A percentile compares a stretch with the other conserved stretches of the same genome.
Conservation (phyloP, 2,888 invertebrate species). For the Altica lythri region DNA sequence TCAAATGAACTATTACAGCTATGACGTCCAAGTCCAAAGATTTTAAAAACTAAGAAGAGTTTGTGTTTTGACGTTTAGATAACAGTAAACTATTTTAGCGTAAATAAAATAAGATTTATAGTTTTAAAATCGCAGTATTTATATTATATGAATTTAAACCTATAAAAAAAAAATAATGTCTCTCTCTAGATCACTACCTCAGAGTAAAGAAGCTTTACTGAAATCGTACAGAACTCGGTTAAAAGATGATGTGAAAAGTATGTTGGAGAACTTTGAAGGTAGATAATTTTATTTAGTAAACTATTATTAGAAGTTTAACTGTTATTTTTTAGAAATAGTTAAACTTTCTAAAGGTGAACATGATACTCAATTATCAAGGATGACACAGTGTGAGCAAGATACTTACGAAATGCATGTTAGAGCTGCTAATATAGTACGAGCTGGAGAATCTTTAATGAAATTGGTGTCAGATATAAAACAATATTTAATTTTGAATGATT, state of each 20-base stretch:
- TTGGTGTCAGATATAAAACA: conserved; percentile 97
- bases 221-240: conserved; percentile 93
- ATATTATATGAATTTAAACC: not conserved
- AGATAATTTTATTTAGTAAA: no score
- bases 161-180: conserved; percentile 26
- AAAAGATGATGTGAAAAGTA: conserved; percentile 96
- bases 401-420: conserved; percentile 97
- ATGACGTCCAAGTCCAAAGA: no score
- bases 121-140: no score
- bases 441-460: conserved; percentile 96
- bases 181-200: conserved; percentile 71
- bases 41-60: no score
- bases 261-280: conserved; percentile 97
- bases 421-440: conserved; percentile 94
- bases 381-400: conserved; percentile 93
- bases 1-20: no score
- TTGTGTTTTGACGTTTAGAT: no score
- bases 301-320: not conserved
- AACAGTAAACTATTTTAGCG: no score
- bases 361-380: conserved; percentile 85
- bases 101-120: no score
- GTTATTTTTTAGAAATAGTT: conserved; percentile 74
- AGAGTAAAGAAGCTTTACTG: conserved; percentile 92
- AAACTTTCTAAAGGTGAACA: conserved; percentile 88
- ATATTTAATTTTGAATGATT: conserved; percentile 96